Evolutionary conservation across 92 coral and sea anemone genomes (phyloP).

Genomic region (Palythoa grandis): DNA sequence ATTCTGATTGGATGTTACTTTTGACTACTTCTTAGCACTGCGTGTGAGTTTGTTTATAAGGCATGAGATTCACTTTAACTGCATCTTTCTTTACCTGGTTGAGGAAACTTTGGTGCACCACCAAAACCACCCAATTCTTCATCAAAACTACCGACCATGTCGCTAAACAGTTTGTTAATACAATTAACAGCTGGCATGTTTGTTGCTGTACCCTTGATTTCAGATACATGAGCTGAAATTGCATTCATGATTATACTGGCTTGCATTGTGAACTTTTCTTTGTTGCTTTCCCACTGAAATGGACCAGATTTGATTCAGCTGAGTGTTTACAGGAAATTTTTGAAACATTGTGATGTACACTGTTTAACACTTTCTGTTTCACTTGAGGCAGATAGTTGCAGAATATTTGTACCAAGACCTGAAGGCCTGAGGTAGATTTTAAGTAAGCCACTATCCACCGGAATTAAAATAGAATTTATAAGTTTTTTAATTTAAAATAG

Average conservation of each 20-base stretch:
- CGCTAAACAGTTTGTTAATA: constrained; percentile 74
- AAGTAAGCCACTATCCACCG: too few relatives aligned
- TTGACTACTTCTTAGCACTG: too few relatives aligned
- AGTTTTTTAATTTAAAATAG: too few relatives aligned
- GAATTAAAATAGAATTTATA: too few relatives aligned
- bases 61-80: too few relatives aligned
- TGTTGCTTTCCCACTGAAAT: constrained; percentile 85
- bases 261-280: constrained; percentile 74
- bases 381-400: too few relatives aligned
- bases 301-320: not conserved
- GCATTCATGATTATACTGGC: constrained; percentile 84
- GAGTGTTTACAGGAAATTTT: not conserved
- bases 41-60: too few relatives aligned
- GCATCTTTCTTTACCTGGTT: constrained; percentile 67
- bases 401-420: too few relatives aligned
- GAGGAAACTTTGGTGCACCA: constrained; percentile 97
- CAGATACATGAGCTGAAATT: constrained; percentile 78
- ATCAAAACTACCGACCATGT: constrained; percentile 84
- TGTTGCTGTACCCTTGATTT: constrained; percentile 66
- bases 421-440: too few relatives aligned
- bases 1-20: too few relatives aligned
- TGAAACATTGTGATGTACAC: not conserved
- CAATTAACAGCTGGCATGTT: constrained; percentile 77
- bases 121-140: constrained; percentile 95
- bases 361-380: too few relatives aligned